Base-by-base conservation (phyloP, 2,888 invertebrate genomes). In the Napeogenes inachia region DNA sequence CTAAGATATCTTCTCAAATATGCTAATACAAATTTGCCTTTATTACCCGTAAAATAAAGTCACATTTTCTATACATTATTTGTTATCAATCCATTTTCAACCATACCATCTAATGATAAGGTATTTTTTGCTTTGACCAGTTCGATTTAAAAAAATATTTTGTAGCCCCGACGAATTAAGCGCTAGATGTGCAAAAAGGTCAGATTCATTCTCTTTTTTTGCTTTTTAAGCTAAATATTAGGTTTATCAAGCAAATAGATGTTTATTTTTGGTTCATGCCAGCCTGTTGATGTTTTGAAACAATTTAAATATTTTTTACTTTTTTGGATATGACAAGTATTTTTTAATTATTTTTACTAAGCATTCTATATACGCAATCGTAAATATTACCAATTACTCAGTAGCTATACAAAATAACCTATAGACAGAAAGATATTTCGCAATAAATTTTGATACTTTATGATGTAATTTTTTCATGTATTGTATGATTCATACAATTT, bases 81-180 rank as follows among this genome's bases (percentile, higher is more conserved):
- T 30, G 3, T 30, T 10, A 30, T 10, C 30, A 5, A 50, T 1
- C 10, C 6, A 50, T 8, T n/a, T 30, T 30, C 3, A 30, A 50
- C 50, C 30, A 3, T 50, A 50, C 21, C 30, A 50, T 8, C 30
- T 4, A 0, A 30, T 30, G 5, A 50, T 30, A 50, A 30, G 30
- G 50, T 30, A 50, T 3, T 4, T 8, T 50, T 50, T 50, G 3
- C 50, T 10, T 6, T 30, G 30, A 50, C 50, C 64, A 54, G 47
- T 55, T 50, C 50, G 60, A 59, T 64, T 62, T 56, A 66, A 62
- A 61, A 46, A 56, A 57, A 56, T 62, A 62, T 62, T 62, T 35
- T 35, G 55, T 46, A 42, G 57, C 60, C 42, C 56, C 80, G 81
- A 80, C 80, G 82, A 85, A 84, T 85, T 85, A 82, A 84, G 83